phyloP scores from a whole-genome alignment of 2,113 vertebrate genomes.

The Pseudorectes ferrugineus region DNA sequence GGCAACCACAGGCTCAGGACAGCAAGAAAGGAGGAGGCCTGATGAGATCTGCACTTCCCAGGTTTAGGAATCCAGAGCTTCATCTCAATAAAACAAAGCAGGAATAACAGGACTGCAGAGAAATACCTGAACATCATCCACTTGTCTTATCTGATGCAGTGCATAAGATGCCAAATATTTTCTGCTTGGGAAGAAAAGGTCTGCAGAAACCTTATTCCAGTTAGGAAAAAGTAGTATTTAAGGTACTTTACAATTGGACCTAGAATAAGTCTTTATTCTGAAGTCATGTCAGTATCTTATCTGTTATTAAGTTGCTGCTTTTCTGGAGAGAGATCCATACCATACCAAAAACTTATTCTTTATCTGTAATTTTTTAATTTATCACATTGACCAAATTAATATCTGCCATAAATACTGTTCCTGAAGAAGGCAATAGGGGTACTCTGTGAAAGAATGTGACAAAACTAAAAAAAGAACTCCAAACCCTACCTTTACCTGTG shows the following conservation, averaged over 20 bases:
- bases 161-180: not conserved
- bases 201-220: not conserved
- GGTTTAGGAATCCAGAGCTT: not conserved
- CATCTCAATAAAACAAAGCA: conserved; percentile 1
- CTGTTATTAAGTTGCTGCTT: not conserved
- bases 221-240: not conserved
- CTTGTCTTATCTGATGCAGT: not conserved
- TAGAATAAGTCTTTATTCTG: not conserved
- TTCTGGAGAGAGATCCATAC: not conserved
- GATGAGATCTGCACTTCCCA: not conserved
- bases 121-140: not conserved
- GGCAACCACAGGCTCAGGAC: not conserved
- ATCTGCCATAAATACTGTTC: not conserved
- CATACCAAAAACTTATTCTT: not conserved
- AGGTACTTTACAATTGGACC: not conserved
- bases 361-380: not conserved
- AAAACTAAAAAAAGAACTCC: not conserved
- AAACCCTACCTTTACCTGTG: not conserved
- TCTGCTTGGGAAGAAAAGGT: not conserved
- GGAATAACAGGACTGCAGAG: conserved; percentile 19
- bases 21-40: not conserved
- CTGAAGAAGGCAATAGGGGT: not conserved
- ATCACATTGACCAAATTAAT: not conserved
- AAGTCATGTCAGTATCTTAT: not conserved
- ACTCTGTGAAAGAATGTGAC: not conserved